A percentile compares a stretch with the other conserved stretches of the same genome.
These are phyloP conservation scores for Nipponia nippon DNA, from an alignment of 2,113 vertebrate genomes.

Conservation along the genomic window DNA sequence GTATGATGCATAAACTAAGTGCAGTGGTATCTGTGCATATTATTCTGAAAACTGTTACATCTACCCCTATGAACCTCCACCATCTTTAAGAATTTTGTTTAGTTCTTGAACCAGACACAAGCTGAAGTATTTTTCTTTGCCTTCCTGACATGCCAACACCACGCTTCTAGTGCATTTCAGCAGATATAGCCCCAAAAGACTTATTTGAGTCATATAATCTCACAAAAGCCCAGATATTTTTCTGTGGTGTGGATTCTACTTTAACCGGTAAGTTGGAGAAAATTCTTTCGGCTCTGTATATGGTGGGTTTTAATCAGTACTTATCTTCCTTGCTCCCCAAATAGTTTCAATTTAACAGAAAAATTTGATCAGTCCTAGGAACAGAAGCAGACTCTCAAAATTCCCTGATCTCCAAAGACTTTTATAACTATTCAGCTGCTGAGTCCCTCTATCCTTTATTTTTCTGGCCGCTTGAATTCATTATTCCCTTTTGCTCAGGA, in stretches of 20 bases:
- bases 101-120: not conserved
- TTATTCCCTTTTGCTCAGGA: not conserved
- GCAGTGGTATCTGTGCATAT: not conserved
- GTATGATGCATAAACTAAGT: not conserved
- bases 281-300: not conserved
- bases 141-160: not conserved
- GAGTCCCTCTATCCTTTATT: not conserved
- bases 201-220: not conserved
- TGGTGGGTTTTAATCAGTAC: not conserved
- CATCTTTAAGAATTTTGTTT: not conserved
- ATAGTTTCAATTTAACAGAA: not conserved
- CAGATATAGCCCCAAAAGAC: not conserved
- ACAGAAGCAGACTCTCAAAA: not conserved
- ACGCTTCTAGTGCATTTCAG: not conserved
- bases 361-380: not conserved
- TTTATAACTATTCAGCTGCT: not conserved
- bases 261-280: not conserved
- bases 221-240: not conserved
- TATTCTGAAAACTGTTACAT: not conserved
- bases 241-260: not conserved
- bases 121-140: not conserved
- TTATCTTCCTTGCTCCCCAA: not conserved
- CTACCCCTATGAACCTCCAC: not conserved
- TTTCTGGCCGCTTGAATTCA: not conserved
- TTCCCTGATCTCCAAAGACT: not conserved